These are phyloP conservation scores for Drosophila serrata DNA, from an alignment of 1,140 invertebrate species.

Conservation along the genomic window DNA sequence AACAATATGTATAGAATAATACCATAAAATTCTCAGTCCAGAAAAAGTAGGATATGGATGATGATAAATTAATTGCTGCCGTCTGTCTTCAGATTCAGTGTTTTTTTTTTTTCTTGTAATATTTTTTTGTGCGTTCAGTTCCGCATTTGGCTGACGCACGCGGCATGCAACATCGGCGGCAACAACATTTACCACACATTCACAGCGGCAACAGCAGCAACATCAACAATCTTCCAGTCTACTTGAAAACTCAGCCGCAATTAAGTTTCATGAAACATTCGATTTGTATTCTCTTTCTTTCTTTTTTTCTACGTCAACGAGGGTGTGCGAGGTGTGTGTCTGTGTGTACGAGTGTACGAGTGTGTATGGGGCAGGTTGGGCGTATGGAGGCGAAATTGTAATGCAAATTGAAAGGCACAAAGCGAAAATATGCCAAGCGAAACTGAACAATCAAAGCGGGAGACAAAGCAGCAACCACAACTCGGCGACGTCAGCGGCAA, in stretches of 20 bases:
- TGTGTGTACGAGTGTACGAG: background rate
- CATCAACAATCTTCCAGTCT: constrained; percentile 17
- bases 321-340: constrained; percentile 10
- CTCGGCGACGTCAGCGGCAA: constrained; percentile 34
- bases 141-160: constrained; percentile 50
- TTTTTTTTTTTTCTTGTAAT: background rate
- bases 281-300: constrained; percentile 1
- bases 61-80: constrained; percentile 26
- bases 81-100: constrained; percentile 34
- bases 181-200: constrained; percentile 19
- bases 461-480: constrained; percentile 54
- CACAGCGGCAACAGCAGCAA: constrained; percentile 14
- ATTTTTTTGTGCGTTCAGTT: constrained; percentile 23
- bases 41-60: background rate
- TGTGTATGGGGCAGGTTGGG: constrained; percentile 29
- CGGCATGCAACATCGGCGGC: constrained; percentile 44
- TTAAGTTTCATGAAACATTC: constrained; percentile 60
- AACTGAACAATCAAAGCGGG: constrained; percentile 64
- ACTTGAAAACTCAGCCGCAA: constrained; percentile 35
- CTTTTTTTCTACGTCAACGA: constrained; percentile 35
- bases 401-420: constrained; percentile 80
- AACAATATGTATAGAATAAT: background rate
- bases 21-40: background rate
- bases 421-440: constrained; percentile 67
- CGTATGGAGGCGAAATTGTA: constrained; percentile 60